A percentile compares a stretch with the other conserved stretches of the same genome.
These are phyloP conservation scores for Tetropium fuscum DNA, from an alignment of 2,888 invertebrate genomes.

Conservation along the genomic window DNA sequence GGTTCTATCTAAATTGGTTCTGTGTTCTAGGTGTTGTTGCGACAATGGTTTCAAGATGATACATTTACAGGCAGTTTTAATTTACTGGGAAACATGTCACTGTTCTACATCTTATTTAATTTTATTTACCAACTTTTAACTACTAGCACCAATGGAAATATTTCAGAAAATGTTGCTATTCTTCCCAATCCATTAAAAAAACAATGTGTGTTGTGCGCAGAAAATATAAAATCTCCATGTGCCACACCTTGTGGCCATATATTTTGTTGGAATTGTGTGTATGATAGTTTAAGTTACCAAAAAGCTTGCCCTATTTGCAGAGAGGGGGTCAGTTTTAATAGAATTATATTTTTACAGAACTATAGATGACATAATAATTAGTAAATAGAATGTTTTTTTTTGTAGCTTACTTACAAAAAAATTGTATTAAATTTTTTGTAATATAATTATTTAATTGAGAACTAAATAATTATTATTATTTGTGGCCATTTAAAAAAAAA, in stretches of 20 bases:
- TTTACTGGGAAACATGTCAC: slow-evolving; percentile 67
- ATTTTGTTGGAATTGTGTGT: slow-evolving; percentile 86
- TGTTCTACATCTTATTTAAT: slow-evolving; percentile 65
- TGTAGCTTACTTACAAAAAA: too few species aligned
- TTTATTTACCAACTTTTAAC: slow-evolving; percentile 51
- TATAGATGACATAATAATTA: slow-evolving; percentile 63
- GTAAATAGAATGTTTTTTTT: too few species aligned
- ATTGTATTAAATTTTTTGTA: too few species aligned
- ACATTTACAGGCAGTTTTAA: slow-evolving; percentile 68
- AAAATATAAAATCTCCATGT: slow-evolving; percentile 71
- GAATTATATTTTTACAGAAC: slow-evolving; percentile 77
- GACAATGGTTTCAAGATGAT: slow-evolving; percentile 69
- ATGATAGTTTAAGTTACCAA: slow-evolving; percentile 75
- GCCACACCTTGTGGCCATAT: slow-evolving; percentile 86
- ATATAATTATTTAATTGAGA: too few species aligned
- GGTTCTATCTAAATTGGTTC: too few species aligned
- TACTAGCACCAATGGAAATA: slow-evolving; percentile 27
- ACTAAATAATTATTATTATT: too few species aligned
- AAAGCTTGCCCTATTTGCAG: slow-evolving; percentile 80
- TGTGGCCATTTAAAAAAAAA: too few species aligned
- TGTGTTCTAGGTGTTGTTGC: slow-evolving; percentile 62
- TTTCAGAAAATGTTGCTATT: slow-evolving; percentile 27
- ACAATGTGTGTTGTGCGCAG: slow-evolving; percentile 78
- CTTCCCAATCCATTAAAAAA: slow-evolving; percentile 40
- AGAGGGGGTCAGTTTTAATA: slow-evolving; percentile 71